phyloP scores from a whole-genome alignment of 2,113 vertebrate species.

The Sebastes fasciatus region DNA sequence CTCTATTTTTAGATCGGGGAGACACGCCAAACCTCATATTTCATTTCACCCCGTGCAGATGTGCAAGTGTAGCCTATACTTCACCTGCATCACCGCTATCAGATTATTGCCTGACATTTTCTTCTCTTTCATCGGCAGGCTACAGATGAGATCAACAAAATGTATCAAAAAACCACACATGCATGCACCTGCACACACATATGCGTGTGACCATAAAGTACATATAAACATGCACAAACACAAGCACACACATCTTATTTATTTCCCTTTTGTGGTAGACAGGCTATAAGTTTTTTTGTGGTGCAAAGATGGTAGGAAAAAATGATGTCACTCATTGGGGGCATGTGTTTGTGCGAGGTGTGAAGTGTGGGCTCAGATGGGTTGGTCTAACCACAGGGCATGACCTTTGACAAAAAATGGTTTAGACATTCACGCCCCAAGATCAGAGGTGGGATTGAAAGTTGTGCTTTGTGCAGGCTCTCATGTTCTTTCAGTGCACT shows the following conservation, averaged over 20 bases:
- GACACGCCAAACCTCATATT: slow-evolving; percentile 75
- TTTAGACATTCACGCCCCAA: slow-evolving; percentile 43
- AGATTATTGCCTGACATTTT: slow-evolving; percentile 71
- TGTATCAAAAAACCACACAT: slow-evolving; percentile 19
- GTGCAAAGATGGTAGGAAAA: slow-evolving; percentile 55
- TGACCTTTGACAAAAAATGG: slow-evolving; percentile 62
- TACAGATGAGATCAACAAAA: slow-evolving; percentile 20
- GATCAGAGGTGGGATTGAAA: slow-evolving; percentile 24
- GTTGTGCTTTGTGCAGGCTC: slow-evolving; percentile 12
- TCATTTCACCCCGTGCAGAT: slow-evolving; percentile 62
- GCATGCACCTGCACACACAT: slow-evolving; percentile 13
- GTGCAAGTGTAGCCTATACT: slow-evolving; percentile 39
- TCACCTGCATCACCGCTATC: slow-evolving; percentile 66
- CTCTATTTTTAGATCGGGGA: slow-evolving; percentile 77
- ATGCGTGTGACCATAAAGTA: slow-evolving; percentile 6
- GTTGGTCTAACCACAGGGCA: slow-evolving; percentile 65
- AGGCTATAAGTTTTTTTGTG: slow-evolving; percentile 49
- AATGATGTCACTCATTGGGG: slow-evolving; percentile 62
- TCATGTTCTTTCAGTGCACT: slow-evolving; percentile 10
- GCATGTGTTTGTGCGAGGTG: slow-evolving; percentile 24
- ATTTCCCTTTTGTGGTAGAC: slow-evolving; percentile 38
- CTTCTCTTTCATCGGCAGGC: slow-evolving; percentile 35
- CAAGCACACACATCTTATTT: slow-evolving; percentile 11
- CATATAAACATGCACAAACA: slow-evolving; percentile 13
- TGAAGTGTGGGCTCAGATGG: slow-evolving; percentile 55